Conservation (phyloP, 2,113 vertebrate genomes). For the Cephalopterus ornatus region DNA sequence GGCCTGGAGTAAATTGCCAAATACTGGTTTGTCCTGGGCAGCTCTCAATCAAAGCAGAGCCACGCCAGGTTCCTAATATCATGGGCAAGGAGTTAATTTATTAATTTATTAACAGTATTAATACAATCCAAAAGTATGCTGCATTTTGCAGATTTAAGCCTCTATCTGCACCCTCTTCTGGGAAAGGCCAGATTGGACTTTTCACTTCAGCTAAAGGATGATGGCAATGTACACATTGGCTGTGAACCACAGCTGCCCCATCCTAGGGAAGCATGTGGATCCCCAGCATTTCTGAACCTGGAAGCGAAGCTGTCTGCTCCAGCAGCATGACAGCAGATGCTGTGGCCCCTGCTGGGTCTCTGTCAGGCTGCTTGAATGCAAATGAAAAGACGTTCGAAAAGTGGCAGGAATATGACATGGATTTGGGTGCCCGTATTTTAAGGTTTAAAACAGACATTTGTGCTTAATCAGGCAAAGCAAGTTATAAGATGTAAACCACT, state of each 20-base stretch:
- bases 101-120: background rate
- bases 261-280: background rate
- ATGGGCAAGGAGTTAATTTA: background rate
- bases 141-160: background rate
- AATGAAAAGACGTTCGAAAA: background rate
- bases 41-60: background rate
- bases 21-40: background rate
- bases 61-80: background rate
- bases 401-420: accelerated
- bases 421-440: background rate
- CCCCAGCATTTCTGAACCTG: background rate
- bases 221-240: background rate
- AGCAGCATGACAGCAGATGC: background rate
- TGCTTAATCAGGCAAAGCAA: background rate
- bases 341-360: background rate
- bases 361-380: background rate
- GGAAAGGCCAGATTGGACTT: background rate
- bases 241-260: background rate
- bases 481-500: background rate
- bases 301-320: background rate
- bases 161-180: background rate
- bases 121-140: background rate
- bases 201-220: background rate
- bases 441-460: background rate
- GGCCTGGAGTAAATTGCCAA: background rate